Evolutionary conservation across 2,113 vertebrate species (phyloP).

Genomic region (Gopherus flavomarginatus): DNA sequence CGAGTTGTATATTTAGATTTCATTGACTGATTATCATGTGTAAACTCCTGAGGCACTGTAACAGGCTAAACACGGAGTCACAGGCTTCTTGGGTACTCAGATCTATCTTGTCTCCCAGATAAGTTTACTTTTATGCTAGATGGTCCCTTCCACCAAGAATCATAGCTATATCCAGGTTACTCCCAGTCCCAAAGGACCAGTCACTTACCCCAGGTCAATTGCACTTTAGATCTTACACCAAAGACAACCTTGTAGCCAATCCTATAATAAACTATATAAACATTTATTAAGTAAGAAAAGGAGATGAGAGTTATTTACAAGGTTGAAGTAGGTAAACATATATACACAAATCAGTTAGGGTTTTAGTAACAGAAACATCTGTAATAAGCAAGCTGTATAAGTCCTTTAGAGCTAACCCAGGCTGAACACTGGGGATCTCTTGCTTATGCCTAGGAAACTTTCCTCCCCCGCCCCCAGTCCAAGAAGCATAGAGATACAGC

Average conservation of each 20-base stretch:
- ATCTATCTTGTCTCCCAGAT: not conserved
- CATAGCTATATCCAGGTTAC: not conserved
- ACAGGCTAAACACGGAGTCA: not conserved
- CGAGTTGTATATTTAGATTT: not conserved
- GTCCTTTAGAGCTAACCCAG: not conserved
- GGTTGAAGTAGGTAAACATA: not conserved
- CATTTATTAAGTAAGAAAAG: not conserved
- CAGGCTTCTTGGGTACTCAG: not conserved
- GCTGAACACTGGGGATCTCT: not conserved
- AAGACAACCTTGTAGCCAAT: not conserved
- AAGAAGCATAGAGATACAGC: not conserved
- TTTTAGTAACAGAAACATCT: not conserved
- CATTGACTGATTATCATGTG: not conserved
- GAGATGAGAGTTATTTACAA: not conserved
- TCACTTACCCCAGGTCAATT: not conserved
- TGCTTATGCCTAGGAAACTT: not conserved
- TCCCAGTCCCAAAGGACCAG: not conserved
- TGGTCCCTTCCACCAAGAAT: not conserved
- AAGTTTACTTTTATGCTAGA: not conserved
- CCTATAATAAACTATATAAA: not conserved
- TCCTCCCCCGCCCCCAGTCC: not conserved
- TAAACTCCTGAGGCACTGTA: not conserved
- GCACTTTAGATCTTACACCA: not conserved
- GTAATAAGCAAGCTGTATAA: not conserved
- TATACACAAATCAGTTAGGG: not conserved